Evolutionary conservation across 2,797 vertebrate genomes (phyloP).

Genomic region (Mormyrops attenuatus): DNA sequence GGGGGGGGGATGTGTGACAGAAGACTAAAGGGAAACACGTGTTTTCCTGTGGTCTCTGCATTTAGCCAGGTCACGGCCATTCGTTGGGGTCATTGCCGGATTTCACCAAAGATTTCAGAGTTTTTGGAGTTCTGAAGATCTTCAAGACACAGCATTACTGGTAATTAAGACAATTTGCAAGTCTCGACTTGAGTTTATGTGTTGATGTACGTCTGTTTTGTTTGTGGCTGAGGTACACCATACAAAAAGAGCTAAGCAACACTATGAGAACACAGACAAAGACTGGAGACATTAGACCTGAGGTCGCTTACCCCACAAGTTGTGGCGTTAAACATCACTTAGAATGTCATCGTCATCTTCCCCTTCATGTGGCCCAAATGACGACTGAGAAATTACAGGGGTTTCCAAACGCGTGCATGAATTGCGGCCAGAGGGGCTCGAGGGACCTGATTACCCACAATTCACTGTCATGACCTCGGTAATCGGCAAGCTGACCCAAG

Average conservation of each 20-base stretch:
- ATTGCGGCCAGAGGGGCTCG: not conserved
- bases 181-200: not conserved
- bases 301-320: not conserved
- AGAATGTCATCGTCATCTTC: not conserved
- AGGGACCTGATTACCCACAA: conserved; percentile 21
- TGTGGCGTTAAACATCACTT: not conserved
- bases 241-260: not conserved
- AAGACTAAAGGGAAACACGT: conserved; percentile 41
- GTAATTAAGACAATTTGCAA: not conserved
- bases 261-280: not conserved
- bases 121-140: not conserved
- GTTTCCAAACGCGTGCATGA: not conserved
- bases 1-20: conserved; percentile 24
- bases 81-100: not conserved
- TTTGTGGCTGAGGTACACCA: not conserved
- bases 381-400: not conserved
- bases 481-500: conserved; percentile 1
- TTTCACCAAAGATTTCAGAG: not conserved
- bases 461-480: conserved; percentile 15
- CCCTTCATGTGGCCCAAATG: not conserved
- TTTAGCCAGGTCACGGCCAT: conserved; percentile 20
- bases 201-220: not conserved
- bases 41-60: conserved; percentile 21
- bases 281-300: not conserved
- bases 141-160: not conserved